These are phyloP conservation scores for Palythoa grandiflora DNA, from an alignment of 92 coral and sea anemone genomes.

Conservation along the genomic window DNA sequence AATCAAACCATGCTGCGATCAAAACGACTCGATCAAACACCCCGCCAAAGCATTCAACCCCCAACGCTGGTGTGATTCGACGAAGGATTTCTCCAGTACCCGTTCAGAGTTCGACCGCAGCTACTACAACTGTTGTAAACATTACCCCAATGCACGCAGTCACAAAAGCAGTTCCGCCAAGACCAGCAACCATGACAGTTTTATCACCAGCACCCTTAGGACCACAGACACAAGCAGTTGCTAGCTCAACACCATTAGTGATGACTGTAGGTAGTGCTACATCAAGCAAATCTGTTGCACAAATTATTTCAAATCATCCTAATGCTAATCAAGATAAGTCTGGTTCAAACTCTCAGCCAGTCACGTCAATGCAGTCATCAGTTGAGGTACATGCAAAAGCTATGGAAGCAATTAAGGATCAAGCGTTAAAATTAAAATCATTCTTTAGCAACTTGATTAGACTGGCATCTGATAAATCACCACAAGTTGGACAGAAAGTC, in stretches of 20 bases:
- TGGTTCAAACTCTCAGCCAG: conserved; percentile 65
- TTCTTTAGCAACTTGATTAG: conserved; percentile 90
- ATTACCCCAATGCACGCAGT: conserved; percentile 96
- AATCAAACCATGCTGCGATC: conserved; percentile 77
- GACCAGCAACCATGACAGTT: conserved; percentile 94
- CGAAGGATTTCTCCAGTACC: conserved; percentile 86
- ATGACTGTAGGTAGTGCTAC: conserved; percentile 54
- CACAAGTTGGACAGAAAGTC: conserved; percentile 93
- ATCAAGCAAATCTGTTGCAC: conserved; percentile 48
- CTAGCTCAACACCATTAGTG: conserved; percentile 52
- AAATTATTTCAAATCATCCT: conserved; percentile 50
- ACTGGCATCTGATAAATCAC: conserved; percentile 96
- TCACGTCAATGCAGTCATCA: conserved; percentile 57
- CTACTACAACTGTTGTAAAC: conserved; percentile 89
- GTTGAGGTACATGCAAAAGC: conserved; percentile 59
- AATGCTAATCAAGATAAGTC: conserved; percentile 47
- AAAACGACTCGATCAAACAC: conserved; percentile 83
- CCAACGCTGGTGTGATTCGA: conserved; percentile 74
- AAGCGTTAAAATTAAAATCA: conserved; percentile 87
- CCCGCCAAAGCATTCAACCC: conserved; percentile 88
- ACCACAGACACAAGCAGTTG: conserved; percentile 30
- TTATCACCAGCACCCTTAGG: conserved; percentile 71
- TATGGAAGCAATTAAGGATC: conserved; percentile 86
- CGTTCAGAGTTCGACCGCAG: conserved; percentile 68
- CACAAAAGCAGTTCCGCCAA: conserved; percentile 95